phyloP scores from a whole-genome alignment of 2,113 vertebrate genomes.

The Procavia capensis region DNA sequence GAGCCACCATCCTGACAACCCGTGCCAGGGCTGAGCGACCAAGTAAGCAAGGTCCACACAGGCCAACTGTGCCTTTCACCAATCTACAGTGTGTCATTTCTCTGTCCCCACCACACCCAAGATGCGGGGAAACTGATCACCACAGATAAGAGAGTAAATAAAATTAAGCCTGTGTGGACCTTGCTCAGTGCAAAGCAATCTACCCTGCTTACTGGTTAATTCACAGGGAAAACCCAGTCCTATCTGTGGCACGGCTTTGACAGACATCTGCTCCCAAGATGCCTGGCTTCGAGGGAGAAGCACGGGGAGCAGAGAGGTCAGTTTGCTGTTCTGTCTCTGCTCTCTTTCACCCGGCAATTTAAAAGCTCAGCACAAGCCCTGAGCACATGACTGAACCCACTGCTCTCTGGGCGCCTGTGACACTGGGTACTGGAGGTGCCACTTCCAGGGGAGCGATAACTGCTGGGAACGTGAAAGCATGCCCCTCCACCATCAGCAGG shows the following conservation, averaged over 20 bases:
- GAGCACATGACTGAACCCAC: neutral
- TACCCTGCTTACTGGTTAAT: too few relatives aligned
- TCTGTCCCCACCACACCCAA: too few relatives aligned
- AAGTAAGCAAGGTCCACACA: too few relatives aligned
- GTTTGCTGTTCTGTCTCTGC: rapidly evolving
- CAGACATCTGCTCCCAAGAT: rapidly evolving
- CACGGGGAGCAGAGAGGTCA: neutral
- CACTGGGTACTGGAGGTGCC: neutral
- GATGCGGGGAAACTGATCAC: too few relatives aligned
- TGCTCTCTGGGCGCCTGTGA: neutral
- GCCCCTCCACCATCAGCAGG: rapidly evolving
- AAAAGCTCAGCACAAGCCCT: rapidly evolving
- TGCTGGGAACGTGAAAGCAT: neutral
- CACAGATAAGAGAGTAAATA: too few relatives aligned
- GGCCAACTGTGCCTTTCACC: too few relatives aligned
- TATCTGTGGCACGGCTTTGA: neutral
- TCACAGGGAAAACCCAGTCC: neutral
- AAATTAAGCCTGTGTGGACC: too few relatives aligned
- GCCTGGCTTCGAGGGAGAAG: rapidly evolving
- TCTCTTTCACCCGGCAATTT: neutral
- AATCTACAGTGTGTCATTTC: too few relatives aligned
- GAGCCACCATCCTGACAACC: neutral
- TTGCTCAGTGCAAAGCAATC: too few relatives aligned
- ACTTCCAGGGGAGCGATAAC: rapidly evolving
- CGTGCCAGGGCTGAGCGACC: too few relatives aligned